Base-by-base conservation (phyloP, 2,113 vertebrate genomes). In the Recurvirostra avosetta region DNA sequence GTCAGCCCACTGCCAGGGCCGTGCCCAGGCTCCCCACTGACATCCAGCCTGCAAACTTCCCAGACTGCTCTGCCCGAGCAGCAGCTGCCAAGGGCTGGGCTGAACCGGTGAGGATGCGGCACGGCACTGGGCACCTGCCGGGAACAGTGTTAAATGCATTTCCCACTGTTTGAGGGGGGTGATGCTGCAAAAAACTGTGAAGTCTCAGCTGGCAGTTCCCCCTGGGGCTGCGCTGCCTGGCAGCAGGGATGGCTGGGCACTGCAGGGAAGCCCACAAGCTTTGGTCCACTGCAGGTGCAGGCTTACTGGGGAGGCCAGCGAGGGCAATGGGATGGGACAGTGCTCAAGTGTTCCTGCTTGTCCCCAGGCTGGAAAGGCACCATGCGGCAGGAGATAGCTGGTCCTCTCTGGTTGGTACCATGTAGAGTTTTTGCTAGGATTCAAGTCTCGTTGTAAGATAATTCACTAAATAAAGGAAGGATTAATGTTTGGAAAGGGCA, bases 341-440 rank as follows among this genome's bases (percentile, higher is more conserved):
- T 50, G 43, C 25, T 45, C 1, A 0, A 53, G 14, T 21, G 29
- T 3, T 85, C 27, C 65, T 81, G 21, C 49, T 73, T 32, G 25
- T 38, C n/a, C 53, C 12, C 9, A 3, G 32, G 6, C 5, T 85
- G 50, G 43, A 70, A 81, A 55, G 22, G 8, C 18, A 23, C 18
- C 2, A 3, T 38, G 13, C 2, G 6, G 5, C 3, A 8, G 7
- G 29, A 14, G 11, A 61, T n/a, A 78, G 8, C 34, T 78, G 5
- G 5, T 43, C 34, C 7, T 68, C 13, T 1, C 1, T 59, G 21
- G 9, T 6, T 79, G 29, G 21, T 21, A 15, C 19, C 2, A 9
- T 11, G 34, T 13, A 34, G 23, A 65, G 4, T 27, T 14, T 38
- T 68, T 59, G 7, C 38, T 76, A 12, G 26, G 4, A 1, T 23